These are phyloP conservation scores for Geotrypetes seraphini DNA, from an alignment of 2,797 vertebrate genomes.

Conservation along the genomic window DNA sequence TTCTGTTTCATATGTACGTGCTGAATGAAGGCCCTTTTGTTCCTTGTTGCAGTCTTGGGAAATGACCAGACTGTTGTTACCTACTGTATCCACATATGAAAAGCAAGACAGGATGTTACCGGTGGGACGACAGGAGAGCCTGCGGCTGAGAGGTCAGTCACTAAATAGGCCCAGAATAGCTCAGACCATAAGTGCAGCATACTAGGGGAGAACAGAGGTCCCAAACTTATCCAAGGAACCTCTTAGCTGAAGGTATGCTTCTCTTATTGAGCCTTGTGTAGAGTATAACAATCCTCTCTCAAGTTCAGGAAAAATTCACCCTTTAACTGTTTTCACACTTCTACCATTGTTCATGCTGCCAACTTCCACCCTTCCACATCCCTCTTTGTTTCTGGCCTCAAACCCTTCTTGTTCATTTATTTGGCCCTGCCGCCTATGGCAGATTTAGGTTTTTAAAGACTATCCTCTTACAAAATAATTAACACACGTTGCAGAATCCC, in stretches of 20 bases:
- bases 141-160: not conserved
- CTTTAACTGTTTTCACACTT: too few species aligned
- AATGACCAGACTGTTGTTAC: slow-evolving; percentile 21
- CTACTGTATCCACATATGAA: slow-evolving; percentile 16
- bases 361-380: too few species aligned
- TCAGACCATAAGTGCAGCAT: slow-evolving; percentile 17
- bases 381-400: too few species aligned
- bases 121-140: slow-evolving; percentile 24
- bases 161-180: slow-evolving; percentile 25
- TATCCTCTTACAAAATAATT: too few species aligned
- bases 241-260: slow-evolving; percentile 27
- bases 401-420: too few species aligned
- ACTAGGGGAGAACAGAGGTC: slow-evolving; percentile 17
- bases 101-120: slow-evolving; percentile 29
- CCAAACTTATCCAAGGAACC: slow-evolving; percentile 17
- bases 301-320: too few species aligned
- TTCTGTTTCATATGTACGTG: slow-evolving; percentile 4
- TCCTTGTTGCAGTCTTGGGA: slow-evolving; percentile 36
- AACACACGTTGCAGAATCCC: too few species aligned
- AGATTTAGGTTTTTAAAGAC: too few species aligned
- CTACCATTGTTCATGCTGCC: too few species aligned
- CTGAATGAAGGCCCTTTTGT: not conserved
- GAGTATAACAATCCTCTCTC: too few species aligned
- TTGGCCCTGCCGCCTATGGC: too few species aligned
- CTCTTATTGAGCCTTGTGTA: too few species aligned